Conservation (phyloP, 2,797 vertebrate genomes). For the Falco concolor region DNA sequence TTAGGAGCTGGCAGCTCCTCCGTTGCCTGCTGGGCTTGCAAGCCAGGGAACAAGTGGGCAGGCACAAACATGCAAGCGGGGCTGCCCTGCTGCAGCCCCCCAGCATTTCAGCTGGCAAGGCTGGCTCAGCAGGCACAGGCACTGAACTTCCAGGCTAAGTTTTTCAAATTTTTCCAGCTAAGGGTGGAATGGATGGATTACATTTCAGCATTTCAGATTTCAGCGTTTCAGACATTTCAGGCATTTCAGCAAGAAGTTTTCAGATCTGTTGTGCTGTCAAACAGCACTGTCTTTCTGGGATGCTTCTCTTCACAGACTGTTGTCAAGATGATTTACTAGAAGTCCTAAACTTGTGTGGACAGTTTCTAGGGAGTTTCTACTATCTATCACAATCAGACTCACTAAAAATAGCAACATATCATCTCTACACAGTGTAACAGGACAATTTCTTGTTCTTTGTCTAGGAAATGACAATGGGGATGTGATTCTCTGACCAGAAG, state of each 20-base stretch:
- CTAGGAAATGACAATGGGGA: not conserved
- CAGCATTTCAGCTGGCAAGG: not conserved
- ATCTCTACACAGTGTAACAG: not conserved
- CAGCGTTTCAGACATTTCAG: too few relatives aligned
- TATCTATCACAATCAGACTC: not conserved
- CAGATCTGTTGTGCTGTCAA: not conserved
- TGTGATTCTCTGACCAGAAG: not conserved
- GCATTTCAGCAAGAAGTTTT: not conserved
- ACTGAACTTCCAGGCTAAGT: not conserved
- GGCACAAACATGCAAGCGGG: accelerated
- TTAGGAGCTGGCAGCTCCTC: not conserved
- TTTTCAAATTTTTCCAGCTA: not conserved
- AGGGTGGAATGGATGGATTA: not conserved
- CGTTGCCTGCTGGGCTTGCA: not conserved
- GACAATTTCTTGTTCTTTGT: constrained; percentile 1
- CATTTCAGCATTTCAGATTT: not conserved
- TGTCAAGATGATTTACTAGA: not conserved
- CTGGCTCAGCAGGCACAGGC: not conserved
- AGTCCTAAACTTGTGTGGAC: not conserved
- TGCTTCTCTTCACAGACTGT: not conserved
- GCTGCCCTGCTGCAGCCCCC: not conserved
- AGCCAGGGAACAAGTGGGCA: not conserved
- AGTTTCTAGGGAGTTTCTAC: not conserved
- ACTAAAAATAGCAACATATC: not conserved
- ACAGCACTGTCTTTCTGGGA: not conserved